Base-by-base conservation (phyloP, 2,113 vertebrate species). In the Amphiprion ocellaris region DNA sequence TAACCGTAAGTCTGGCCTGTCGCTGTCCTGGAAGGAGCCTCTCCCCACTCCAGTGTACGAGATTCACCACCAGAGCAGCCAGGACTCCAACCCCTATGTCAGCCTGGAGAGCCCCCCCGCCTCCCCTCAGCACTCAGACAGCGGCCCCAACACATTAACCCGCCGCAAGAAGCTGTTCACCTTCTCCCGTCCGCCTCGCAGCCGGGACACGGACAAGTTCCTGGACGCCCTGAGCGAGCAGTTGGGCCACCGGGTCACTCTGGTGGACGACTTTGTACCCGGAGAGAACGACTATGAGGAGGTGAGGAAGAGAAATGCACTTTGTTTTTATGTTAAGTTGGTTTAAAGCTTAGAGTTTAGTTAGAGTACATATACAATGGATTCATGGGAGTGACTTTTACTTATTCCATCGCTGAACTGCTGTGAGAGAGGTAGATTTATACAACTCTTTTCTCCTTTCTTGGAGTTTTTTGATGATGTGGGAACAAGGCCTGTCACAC, bases 211-310 rank as follows among this genome's bases (percentile, higher is more conserved):
- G 0, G 97, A 99, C 82, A 97, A 96, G 46, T 99, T 99, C 92
- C 93, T 99, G 90, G 96, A 98, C 0, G 96, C 94, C 0, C 94
- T 99, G 81, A 99, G 97, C 0, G 97, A 98, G 89, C 97, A 99
- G 94, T 93, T 99, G 86, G 98, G 98, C 0, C 96, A 98, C 87
- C 90, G 94, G 0, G 95, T 98, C 87, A 95, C 95, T 23, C 92
- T 97, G 2, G 95, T 96, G 83, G 97, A 99, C 0, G 97, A 98
- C 39, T 98, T 97, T 23, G 90, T 96, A 56, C 96, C 94, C 2
- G 96, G 96, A 0, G 98, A 99, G 92, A 98, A 99, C 0, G 98
- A 99, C 91, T 99, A 99, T 0, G 98, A 99, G 80, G 98, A 99
- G 97, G 98, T 99, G 83, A 90, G 94, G 0, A 63, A 7, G 33